phyloP scores from a whole-genome alignment of 2,888 invertebrate genomes.

The Noctua pronuba region DNA sequence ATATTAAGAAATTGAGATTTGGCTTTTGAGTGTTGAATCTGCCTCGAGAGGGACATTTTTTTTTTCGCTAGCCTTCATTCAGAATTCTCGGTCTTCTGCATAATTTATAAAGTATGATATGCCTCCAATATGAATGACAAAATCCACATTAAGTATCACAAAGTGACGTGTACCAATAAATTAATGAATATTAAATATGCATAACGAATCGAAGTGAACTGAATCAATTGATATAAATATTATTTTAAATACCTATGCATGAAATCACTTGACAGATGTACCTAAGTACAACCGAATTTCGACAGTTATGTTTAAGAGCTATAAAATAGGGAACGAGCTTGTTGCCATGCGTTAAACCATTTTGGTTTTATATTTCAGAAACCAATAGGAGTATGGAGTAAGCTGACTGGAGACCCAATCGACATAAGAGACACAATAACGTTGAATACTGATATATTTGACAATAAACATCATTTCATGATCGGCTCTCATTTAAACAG shows the following conservation, averaged over 20 bases:
- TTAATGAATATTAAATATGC: background rate
- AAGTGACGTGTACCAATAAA: background rate
- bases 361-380: constrained; percentile 25
- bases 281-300: background rate
- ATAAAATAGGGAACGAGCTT: background rate
- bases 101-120: too few species aligned
- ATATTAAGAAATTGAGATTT: too few species aligned
- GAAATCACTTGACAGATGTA: background rate
- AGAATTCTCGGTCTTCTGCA: too few species aligned
- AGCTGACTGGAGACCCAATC: constrained; percentile 92
- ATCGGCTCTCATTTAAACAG: constrained; percentile 93
- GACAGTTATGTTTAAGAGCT: background rate
- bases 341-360: background rate
- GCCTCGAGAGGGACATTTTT: too few species aligned
- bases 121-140: background rate
- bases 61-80: too few species aligned
- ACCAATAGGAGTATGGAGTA: constrained; percentile 38
- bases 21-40: too few species aligned
- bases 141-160: background rate
- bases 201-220: background rate
- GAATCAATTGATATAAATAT: background rate
- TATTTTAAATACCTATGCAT: background rate
- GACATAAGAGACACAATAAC: constrained; percentile 89
- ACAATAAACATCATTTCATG: constrained; percentile 89
- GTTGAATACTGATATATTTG: constrained; percentile 69